Evolutionary conservation across 1,140 invertebrate species (phyloP).

Genomic region (Agrypnia vestita): DNA sequence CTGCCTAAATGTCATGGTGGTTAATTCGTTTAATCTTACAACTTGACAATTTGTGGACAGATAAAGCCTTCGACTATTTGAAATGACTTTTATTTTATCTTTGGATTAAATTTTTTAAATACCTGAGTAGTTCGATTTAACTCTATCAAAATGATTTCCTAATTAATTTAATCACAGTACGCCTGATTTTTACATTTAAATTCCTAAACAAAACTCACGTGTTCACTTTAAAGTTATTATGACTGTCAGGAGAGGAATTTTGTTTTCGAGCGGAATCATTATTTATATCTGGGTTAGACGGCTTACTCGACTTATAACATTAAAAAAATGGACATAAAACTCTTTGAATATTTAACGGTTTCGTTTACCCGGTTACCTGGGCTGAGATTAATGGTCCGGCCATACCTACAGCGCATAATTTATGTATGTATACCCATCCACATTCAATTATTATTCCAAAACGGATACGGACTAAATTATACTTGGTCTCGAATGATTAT

Average conservation of each 20-base stretch:
- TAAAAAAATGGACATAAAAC: conserved; percentile 4
- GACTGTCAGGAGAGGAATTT: conserved; percentile 6
- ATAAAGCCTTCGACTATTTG: too few species aligned
- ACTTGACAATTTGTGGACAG: too few species aligned
- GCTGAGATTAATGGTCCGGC: conserved; percentile 34
- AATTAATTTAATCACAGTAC: too few species aligned
- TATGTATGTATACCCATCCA: conserved; percentile 29
- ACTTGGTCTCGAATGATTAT: conserved; percentile 14
- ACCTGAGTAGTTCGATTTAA: too few species aligned
- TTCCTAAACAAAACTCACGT: neutral
- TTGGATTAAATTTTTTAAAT: too few species aligned
- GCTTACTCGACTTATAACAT: neutral
- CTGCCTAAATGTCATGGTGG: too few species aligned
- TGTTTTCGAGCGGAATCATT: neutral
- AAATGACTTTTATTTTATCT: too few species aligned
- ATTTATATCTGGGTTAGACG: neutral
- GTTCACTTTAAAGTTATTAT: neutral
- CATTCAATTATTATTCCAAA: conserved; percentile 40
- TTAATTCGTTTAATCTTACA: too few species aligned
- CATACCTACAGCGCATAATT: conserved; percentile 18
- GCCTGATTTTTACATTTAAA: too few species aligned
- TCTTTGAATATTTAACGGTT: conserved; percentile 42
- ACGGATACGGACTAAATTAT: conserved; percentile 39
- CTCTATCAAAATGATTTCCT: too few species aligned
- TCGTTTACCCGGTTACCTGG: conserved; percentile 27